Evolutionary conservation across 2,888 invertebrate genomes (phyloP).

Genomic region (Notodonta ziczac): DNA sequence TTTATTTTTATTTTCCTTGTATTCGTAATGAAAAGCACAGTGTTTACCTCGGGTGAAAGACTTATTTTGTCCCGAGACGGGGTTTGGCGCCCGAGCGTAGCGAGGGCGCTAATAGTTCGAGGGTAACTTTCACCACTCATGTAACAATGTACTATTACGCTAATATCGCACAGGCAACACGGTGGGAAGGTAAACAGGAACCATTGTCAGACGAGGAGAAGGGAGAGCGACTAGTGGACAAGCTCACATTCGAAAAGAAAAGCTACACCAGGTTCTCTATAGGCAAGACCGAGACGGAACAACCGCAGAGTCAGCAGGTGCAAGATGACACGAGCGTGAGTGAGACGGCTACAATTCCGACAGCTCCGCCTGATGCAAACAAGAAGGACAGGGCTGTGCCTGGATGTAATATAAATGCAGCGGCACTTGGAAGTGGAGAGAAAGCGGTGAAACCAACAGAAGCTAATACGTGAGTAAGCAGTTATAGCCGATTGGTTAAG

Average conservation of each 20-base stretch:
- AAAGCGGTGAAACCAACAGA: neutral
- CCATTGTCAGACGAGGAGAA: slow-evolving; percentile 62
- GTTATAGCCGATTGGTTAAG: too few relatives aligned
- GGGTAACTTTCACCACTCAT: too few relatives aligned
- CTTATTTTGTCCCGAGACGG: too few relatives aligned
- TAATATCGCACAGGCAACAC: slow-evolving; percentile 20
- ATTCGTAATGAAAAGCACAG: too few relatives aligned
- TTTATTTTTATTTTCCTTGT: too few relatives aligned
- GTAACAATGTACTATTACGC: too few relatives aligned
- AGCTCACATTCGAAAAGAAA: slow-evolving; percentile 40
- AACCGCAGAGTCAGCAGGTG: slow-evolving; percentile 12
- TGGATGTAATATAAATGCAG: neutral
- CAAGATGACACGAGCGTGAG: neutral
- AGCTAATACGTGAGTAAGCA: neutral
- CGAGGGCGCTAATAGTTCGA: too few relatives aligned
- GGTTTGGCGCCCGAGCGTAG: too few relatives aligned
- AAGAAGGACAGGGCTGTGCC: neutral
- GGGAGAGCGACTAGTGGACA: slow-evolving; percentile 29
- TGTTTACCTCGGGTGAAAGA: too few relatives aligned
- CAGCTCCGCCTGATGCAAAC: neutral
- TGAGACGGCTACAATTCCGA: neutral
- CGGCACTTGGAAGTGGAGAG: neutral
- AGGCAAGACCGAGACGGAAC: slow-evolving; percentile 57
- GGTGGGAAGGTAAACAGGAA: slow-evolving; percentile 68
- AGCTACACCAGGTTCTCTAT: slow-evolving; percentile 42